These are phyloP conservation scores for Amblyjoppa proteus DNA, from an alignment of 2,888 invertebrate genomes.

Conservation along the genomic window DNA sequence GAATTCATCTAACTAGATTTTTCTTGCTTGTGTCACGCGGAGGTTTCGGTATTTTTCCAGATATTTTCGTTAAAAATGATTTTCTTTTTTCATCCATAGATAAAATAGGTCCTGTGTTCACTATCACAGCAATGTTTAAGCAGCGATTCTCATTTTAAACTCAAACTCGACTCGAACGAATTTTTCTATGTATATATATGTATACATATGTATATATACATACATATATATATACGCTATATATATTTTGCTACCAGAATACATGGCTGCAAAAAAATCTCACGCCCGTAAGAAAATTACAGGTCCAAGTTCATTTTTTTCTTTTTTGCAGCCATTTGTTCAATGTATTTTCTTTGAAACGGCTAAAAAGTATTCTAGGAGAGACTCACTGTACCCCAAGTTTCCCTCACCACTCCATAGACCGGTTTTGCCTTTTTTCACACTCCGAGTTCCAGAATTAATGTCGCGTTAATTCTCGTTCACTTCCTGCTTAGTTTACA, in stretches of 20 bases:
- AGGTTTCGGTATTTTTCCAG: slow-evolving; percentile 16
- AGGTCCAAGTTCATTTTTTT: background rate
- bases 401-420: slow-evolving; percentile 77
- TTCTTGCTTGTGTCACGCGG: slow-evolving; percentile 18
- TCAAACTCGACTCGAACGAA: slow-evolving; percentile 66
- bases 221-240: background rate
- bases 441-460: slow-evolving; percentile 45
- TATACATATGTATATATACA: background rate
- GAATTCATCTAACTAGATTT: slow-evolving; percentile 37
- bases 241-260: slow-evolving; percentile 9
- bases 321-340: slow-evolving; percentile 2
- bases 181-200: slow-evolving; percentile 17
- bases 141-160: slow-evolving; percentile 72
- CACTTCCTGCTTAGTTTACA: slow-evolving; percentile 59
- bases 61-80: slow-evolving; percentile 37
- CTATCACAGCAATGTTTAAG: slow-evolving; percentile 82
- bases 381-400: slow-evolving; percentile 71
- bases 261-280: slow-evolving; percentile 8
- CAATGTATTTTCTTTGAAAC: background rate
- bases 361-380: slow-evolving; percentile 55
- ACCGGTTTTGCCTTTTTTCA: slow-evolving; percentile 51
- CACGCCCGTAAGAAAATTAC: background rate
- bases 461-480: slow-evolving; percentile 45
- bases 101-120: slow-evolving; percentile 82
- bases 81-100: slow-evolving; percentile 37